Evolutionary conservation across 2,113 vertebrate species (phyloP), one percentile per base, ranked within the genome.

Genomic region (Oostethus manadensis): DNA sequence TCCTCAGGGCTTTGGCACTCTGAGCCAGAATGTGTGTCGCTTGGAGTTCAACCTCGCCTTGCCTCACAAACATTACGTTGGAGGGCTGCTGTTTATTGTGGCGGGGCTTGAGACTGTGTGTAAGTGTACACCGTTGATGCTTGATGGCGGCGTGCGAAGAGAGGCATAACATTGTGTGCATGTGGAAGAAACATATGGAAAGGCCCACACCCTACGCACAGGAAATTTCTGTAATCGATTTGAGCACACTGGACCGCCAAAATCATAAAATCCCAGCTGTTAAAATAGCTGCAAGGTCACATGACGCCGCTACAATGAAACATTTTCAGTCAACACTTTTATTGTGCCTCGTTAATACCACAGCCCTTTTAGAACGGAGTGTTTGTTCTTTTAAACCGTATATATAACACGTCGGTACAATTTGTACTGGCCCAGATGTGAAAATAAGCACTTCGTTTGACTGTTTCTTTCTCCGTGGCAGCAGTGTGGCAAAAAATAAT

Each of bases 61-160:
- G 49, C 77, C 79, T 80, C 77, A 79, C 80, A 84, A 86, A 88
- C 83, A 80, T 68, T 51, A 26, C 63, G 47, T 50, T 57, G 51
- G 64, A 63, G 42, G 46, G 51, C 65, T 33, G 58, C 58, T 49
- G 29, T 68, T 66, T 63, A 58, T 71, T 68, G 38, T 60, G 63
- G 44, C 14, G 61, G 51, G 54, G 71, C 50, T 57, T 66, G 51
- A 50, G 51, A 35, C 68, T 73, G 66, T 26, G 45, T 40, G 68
- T 74, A 83, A 78, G 68, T 77, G 60, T 55, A 71, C 73, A 71
- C 72, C 56, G 50, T 76, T 76, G 74, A 69, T 74, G 70, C 79
- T 80, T 72, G 74, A 18, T 65, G 56, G 48, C 61, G 76, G 74
- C 73, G 80, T 71, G 78, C 56, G 59, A 64, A 60, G 58, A 80